phyloP scores from a whole-genome alignment of 2,888 invertebrate species.

The Schizotus pectinicornis region DNA sequence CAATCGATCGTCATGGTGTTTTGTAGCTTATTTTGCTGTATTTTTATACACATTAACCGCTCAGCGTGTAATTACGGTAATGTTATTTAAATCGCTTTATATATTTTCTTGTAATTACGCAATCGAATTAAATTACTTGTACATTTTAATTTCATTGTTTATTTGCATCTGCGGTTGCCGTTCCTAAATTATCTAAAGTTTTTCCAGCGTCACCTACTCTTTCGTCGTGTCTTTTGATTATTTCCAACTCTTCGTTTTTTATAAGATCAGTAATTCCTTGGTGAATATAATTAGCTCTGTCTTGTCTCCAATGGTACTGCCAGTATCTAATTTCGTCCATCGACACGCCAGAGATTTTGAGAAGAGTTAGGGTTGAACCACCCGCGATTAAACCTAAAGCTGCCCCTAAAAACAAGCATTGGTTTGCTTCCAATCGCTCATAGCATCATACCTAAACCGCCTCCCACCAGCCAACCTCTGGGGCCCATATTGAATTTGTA shows the following conservation, averaged over 20 bases:
- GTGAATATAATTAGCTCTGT: conserved; percentile 52
- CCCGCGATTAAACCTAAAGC: conserved; percentile 69
- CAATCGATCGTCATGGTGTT: background rate
- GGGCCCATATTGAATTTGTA: conserved; percentile 74
- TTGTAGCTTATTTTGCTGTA: background rate
- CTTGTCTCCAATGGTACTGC: conserved; percentile 61
- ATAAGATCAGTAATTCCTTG: conserved; percentile 46
- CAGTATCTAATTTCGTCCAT: conserved; percentile 71
- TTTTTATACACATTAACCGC: conserved; percentile 8
- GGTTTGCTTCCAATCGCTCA: background rate
- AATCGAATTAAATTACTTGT: conserved; percentile 15
- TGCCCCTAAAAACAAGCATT: conserved; percentile 60
- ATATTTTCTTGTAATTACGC: conserved; percentile 9
- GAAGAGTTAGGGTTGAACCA: conserved; percentile 59
- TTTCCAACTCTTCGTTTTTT: conserved; percentile 47
- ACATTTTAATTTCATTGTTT: conserved; percentile 9
- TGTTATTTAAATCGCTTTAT: background rate
- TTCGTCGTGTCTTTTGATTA: conserved; percentile 41
- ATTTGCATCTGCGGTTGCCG: background rate
- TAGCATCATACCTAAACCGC: conserved; percentile 62
- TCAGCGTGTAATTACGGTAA: background rate
- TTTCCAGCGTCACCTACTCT: conserved; percentile 40
- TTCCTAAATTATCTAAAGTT: conserved; percentile 41
- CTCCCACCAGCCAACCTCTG: conserved; percentile 72
- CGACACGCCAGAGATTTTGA: conserved; percentile 65